A percentile compares a stretch with the other conserved stretches of the same genome.
phyloP scores from a whole-genome alignment of 2,888 invertebrate species.

The Invenusta paracnida region DNA sequence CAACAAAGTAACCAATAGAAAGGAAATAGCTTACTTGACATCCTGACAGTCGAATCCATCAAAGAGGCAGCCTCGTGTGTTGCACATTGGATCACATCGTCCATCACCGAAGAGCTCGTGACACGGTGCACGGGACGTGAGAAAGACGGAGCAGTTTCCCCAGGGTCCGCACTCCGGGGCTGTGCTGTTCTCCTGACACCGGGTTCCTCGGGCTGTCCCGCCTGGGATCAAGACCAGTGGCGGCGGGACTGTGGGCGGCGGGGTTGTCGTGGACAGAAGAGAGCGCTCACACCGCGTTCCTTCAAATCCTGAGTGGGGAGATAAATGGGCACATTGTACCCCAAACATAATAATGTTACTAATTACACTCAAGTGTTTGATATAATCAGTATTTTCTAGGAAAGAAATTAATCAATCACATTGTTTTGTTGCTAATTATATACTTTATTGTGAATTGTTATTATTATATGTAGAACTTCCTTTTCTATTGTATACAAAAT shows the following conservation, averaged over 20 bases:
- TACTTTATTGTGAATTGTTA: too few relatives aligned
- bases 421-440: too few relatives aligned
- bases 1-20: too few relatives aligned
- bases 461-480: too few relatives aligned
- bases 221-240: too few relatives aligned
- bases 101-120: conserved; percentile 12
- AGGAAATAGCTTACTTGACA: neutral
- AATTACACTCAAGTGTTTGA: too few relatives aligned
- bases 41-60: conserved; percentile 38
- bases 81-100: conserved; percentile 31
- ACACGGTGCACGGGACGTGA: neutral
- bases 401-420: too few relatives aligned
- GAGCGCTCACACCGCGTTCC: neutral
- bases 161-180: neutral
- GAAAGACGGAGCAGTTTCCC: conserved; percentile 4
- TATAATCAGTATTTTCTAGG: too few relatives aligned
- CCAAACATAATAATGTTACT: too few relatives aligned
- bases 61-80: conserved; percentile 40
- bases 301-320: too few relatives aligned
- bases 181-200: neutral
- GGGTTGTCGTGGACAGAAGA: neutral
- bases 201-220: neutral
- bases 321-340: too few relatives aligned
- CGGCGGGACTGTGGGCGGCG: neutral
- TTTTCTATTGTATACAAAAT: too few relatives aligned